Conservation (phyloP, 2,888 invertebrate genomes). For the Octonoba sinensis region DNA sequence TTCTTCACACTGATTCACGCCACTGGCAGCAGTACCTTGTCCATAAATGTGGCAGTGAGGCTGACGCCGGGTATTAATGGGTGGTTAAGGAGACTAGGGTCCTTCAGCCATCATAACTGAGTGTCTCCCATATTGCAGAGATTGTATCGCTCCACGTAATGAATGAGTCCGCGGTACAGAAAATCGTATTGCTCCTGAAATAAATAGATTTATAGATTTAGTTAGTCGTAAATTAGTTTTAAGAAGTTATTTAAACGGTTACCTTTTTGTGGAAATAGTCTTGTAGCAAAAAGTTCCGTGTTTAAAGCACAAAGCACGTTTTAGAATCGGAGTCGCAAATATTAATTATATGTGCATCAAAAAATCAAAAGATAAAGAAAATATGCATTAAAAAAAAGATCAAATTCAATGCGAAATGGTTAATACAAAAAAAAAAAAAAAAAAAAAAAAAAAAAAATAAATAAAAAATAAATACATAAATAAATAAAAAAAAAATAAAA, state of each 20-base stretch:
- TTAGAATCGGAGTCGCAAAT: too few relatives aligned
- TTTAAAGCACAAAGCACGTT: not conserved
- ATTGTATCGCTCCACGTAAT: constrained; percentile 67
- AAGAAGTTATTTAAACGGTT: not conserved
- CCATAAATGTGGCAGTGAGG: constrained; percentile 54
- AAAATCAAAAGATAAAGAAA: too few relatives aligned
- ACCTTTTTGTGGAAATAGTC: not conserved
- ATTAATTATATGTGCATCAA: too few relatives aligned
- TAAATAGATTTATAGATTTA: not conserved
- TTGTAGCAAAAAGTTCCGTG: not conserved
- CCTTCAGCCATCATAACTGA: constrained; percentile 63
- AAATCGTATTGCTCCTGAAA: constrained; percentile 91
- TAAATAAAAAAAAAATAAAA: too few relatives aligned
- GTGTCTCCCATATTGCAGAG: constrained; percentile 66
- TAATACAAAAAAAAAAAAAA: too few relatives aligned
- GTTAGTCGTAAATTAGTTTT: not conserved
- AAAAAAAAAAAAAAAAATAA: too few relatives aligned
- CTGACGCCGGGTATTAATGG: constrained; percentile 23
- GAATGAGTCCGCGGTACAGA: constrained; percentile 86
- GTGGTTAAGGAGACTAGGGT: constrained; percentile 31
- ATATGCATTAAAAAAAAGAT: too few relatives aligned
- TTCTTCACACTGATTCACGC: constrained; percentile 12
- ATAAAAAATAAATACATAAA: too few relatives aligned
- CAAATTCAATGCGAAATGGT: too few relatives aligned
- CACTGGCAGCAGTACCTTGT: constrained; percentile 6